A percentile compares a stretch with the other conserved stretches of the same genome.
These are phyloP conservation scores for Neosilurus mollespiculum DNA, from an alignment of 2,797 vertebrate genomes.

Conservation along the genomic window DNA sequence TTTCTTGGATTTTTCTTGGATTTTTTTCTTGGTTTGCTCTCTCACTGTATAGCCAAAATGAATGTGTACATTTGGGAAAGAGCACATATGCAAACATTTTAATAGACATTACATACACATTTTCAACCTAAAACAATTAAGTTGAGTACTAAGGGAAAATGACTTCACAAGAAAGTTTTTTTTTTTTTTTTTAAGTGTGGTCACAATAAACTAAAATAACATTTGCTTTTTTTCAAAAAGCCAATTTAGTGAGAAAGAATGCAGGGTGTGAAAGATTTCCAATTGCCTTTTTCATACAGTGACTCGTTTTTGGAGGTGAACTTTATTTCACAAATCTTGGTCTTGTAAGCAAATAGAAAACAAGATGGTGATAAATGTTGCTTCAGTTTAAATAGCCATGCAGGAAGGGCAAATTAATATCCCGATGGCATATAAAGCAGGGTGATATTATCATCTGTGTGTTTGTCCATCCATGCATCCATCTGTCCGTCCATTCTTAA, in stretches of 20 bases:
- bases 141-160: neutral
- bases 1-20: no score
- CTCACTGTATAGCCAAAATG: neutral
- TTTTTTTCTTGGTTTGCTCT: neutral
- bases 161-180: neutral
- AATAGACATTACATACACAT: neutral
- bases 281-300: neutral
- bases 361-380: neutral
- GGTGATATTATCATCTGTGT: no score
- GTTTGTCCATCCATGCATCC: no score
- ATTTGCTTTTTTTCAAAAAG: neutral
- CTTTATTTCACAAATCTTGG: neutral
- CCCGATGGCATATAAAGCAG: no score
- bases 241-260: neutral
- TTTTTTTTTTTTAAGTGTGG: no score
- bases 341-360: neutral
- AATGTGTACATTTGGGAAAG: neutral
- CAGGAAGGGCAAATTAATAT: neutral
- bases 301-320: neutral
- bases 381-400: neutral
- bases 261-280: neutral
- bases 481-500: no score
- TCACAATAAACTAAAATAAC: neutral
- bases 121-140: neutral
- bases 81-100: neutral